phyloP scores from a whole-genome alignment of 2,797 vertebrate genomes.

The Urosaurus nigricauda region DNA sequence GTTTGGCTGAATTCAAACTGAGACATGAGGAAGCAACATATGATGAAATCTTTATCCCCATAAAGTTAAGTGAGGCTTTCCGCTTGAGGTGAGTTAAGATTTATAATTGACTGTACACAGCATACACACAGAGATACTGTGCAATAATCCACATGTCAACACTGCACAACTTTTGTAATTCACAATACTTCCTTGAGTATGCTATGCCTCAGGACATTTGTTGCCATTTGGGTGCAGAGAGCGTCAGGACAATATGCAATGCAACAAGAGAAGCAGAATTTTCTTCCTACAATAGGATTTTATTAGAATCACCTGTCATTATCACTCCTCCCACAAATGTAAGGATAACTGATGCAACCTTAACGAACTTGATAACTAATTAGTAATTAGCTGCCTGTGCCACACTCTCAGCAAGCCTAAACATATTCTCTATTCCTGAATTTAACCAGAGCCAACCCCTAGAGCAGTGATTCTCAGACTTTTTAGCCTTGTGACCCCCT shows the following conservation, averaged over 20 bases:
- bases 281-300: not conserved
- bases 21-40: not conserved
- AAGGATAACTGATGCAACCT: not conserved
- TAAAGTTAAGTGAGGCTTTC: not conserved
- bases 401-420: not conserved
- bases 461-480: not conserved
- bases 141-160: slow-evolving; percentile 9
- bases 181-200: not conserved
- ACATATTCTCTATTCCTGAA: not conserved
- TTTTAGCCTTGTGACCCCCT: too few relatives aligned
- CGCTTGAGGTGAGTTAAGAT: not conserved
- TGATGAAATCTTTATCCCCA: not conserved
- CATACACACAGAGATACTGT: not conserved
- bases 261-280: not conserved
- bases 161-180: not conserved
- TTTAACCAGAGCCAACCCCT: not conserved
- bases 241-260: not conserved
- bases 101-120: not conserved
- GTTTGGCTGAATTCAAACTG: not conserved
- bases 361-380: not conserved
- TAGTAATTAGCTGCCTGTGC: not conserved
- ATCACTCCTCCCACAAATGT: not conserved
- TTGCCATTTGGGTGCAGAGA: not conserved
- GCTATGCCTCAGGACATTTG: not conserved
- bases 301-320: not conserved